Conservation (phyloP, 2,113 vertebrate genomes). For the Aegithalos caudatus region DNA sequence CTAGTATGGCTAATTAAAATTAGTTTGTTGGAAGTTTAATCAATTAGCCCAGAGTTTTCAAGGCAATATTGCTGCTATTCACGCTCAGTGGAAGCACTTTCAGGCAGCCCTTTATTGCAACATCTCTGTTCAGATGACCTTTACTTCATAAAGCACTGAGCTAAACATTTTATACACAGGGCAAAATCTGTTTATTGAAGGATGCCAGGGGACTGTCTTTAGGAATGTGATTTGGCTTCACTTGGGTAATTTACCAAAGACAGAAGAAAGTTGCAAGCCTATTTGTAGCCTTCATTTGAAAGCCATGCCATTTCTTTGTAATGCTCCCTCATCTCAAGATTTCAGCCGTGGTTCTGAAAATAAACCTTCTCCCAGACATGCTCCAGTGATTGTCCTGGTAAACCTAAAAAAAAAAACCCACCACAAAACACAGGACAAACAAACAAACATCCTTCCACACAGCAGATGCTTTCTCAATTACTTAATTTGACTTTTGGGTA, state of each 20-base stretch:
- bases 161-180: conserved; percentile 48
- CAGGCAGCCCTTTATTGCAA: conserved; percentile 29
- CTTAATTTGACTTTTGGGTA: conserved; percentile 68
- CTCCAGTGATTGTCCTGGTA: conserved; percentile 11
- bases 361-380: conserved; percentile 30
- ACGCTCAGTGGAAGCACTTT: conserved; percentile 43
- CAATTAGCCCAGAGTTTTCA: conserved; percentile 59
- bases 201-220: conserved; percentile 56
- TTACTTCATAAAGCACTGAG: conserved; percentile 59
- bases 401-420: neutral
- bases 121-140: conserved; percentile 44
- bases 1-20: conserved; percentile 45
- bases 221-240: conserved; percentile 34
- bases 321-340: neutral
- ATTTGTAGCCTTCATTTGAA: conserved; percentile 53
- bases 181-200: conserved; percentile 50
- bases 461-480: conserved; percentile 70
- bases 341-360: conserved; percentile 3
- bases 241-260: conserved; percentile 54
- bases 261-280: conserved; percentile 49
- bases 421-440: neutral
- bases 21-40: conserved; percentile 49
- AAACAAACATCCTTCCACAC: conserved; percentile 38
- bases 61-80: conserved; percentile 21
- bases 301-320: conserved; percentile 45